Percentiles rank a stretch among this genome's conserved stretches.
Evolutionary conservation across 2,888 invertebrate genomes (phyloP).

Genomic region (Megamerina dolium): DNA sequence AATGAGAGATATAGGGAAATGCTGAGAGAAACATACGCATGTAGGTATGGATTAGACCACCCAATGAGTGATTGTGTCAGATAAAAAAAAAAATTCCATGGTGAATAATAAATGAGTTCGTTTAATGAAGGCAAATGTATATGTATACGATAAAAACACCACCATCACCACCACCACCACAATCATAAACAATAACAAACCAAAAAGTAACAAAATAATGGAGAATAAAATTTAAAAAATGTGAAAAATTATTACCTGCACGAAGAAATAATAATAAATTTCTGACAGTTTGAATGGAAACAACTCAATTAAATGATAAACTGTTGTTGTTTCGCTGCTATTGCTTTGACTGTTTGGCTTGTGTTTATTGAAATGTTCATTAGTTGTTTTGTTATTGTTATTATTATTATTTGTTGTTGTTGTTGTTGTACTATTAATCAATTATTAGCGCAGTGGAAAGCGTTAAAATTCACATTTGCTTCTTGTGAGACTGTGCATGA

Average conservation of each 20-base stretch:
- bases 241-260: neutral
- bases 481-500: too few relatives aligned
- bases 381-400: too few relatives aligned
- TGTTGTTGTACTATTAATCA: too few relatives aligned
- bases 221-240: neutral
- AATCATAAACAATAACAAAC: neutral
- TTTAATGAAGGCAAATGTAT: neutral
- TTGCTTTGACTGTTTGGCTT: neutral
- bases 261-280: neutral
- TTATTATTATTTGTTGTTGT: too few relatives aligned
- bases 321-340: neutral
- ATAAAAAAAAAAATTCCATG: too few relatives aligned
- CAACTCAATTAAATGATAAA: neutral
- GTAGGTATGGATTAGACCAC: too few relatives aligned
- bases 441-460: too few relatives aligned
- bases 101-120: slow-evolving; percentile 19
- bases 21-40: too few relatives aligned
- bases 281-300: neutral
- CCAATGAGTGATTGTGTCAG: slow-evolving; percentile 18
- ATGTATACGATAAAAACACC: neutral
- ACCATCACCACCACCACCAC: neutral
- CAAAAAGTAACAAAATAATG: neutral
- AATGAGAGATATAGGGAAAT: too few relatives aligned
- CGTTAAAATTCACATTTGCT: neutral
- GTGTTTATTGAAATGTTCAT: neutral